phyloP scores from a whole-genome alignment of 2,113 vertebrate genomes.

The Oncorhynchus masou region DNA sequence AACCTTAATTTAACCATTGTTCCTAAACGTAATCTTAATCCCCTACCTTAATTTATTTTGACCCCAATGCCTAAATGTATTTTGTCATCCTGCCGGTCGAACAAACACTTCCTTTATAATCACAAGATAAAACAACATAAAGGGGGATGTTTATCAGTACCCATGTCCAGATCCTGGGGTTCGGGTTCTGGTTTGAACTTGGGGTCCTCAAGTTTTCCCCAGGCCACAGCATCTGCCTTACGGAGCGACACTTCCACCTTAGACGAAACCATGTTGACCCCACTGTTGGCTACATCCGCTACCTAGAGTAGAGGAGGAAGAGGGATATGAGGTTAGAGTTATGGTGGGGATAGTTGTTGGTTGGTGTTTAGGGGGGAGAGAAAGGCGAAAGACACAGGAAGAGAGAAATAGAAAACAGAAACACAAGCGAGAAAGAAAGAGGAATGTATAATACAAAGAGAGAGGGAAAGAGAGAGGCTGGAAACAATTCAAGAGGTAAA shows the following conservation, averaged over 20 bases:
- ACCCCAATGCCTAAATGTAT: too few relatives aligned
- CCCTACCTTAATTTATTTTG: too few relatives aligned
- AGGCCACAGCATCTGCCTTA: conserved; percentile 82
- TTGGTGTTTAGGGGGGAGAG: background rate
- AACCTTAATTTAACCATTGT: too few relatives aligned
- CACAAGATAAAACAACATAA: too few relatives aligned
- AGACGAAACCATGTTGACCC: conserved; percentile 83
- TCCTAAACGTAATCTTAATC: too few relatives aligned
- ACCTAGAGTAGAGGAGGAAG: conserved; percentile 69
- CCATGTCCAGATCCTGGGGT: conserved; percentile 34
- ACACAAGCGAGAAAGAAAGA: background rate
- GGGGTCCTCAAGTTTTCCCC: conserved; percentile 88
- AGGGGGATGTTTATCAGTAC: too few relatives aligned
- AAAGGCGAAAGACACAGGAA: background rate
- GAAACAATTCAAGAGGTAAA: background rate
- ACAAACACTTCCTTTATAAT: too few relatives aligned
- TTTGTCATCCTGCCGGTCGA: too few relatives aligned
- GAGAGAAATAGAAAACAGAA: background rate
- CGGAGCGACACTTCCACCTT: conserved; percentile 88
- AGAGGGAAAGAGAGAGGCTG: background rate
- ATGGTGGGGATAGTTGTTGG: background rate
- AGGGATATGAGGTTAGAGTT: background rate
- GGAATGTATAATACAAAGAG: background rate
- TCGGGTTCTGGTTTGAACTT: conserved; percentile 52
- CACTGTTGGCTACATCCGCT: conserved; percentile 76